Evolutionary conservation across 2,797 vertebrate genomes (phyloP), one percentile per base, ranked within the genome.

Genomic region (Nannoperca australis): DNA sequence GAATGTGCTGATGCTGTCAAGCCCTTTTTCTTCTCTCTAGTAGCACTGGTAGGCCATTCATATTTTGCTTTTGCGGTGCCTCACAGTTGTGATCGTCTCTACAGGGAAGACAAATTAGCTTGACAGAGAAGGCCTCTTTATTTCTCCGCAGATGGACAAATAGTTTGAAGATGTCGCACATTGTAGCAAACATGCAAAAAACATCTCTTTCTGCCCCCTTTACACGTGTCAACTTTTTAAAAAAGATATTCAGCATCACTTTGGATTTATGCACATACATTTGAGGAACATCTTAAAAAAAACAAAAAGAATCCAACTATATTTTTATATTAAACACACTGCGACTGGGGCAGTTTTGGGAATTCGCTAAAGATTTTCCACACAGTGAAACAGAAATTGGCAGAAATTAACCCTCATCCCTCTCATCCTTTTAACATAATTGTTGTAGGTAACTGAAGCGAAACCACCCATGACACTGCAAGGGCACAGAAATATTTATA

Each of bases 1-100:
- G 76, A 90, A 89, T 91, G 67, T 89, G 88, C 87, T 85, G 91
- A 93, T 86, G 81, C 78, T 72, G 81, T 86, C 77, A 66, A 62
- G 60, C 38, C 67, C 30, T 54, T 85, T 89, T 53, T 74, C 54
- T 66, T 65, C 75, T 64, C 73, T 58, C 70, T n/a, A 24, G 86
- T 53, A 81, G 78, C 85, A 65, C 61, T 58, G 42, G 85, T 82
- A 83, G 90, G 86, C 72, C 56, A 87, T 91, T 90, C 78, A 71
- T 65, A 85, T 90, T 92, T 77, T 78, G 78, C 83, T 78, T 82
- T 82, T 70, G 44, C 70, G 36, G 55, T 69, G 72, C 63, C 60
- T 85, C 82, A 74, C 79, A 51, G 81, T 65, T 79, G 59, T 45
- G 76, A 86, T 72, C 66, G 76, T 82, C 66, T 85, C 49, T 30